A percentile compares a stretch with the other conserved stretches of the same genome.
Evolutionary conservation across 2,113 vertebrate species (phyloP).

Genomic region (Silurus meridionalis): DNA sequence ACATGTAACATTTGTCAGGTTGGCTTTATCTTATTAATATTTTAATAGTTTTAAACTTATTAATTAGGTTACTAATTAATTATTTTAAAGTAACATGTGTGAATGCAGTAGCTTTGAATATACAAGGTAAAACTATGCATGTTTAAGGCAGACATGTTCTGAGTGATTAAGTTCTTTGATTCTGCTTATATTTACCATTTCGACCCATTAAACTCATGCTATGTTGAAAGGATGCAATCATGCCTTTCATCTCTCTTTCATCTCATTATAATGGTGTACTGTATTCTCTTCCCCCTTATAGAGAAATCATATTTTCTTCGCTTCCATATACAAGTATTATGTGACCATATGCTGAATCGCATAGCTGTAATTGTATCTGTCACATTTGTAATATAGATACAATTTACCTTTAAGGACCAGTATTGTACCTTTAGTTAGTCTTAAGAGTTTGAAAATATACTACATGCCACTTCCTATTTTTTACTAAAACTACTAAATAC

Average conservation of each 20-base stretch:
- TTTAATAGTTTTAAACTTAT: no score
- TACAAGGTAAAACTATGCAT: not conserved
- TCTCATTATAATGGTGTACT: not conserved
- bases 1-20: constrained; percentile 1
- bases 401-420: not conserved
- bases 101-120: not conserved
- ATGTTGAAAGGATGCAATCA: not conserved
- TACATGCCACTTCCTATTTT: not conserved
- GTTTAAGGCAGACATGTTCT: not conserved
- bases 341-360: no score
- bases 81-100: not conserved
- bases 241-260: not conserved
- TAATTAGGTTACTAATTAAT: no score
- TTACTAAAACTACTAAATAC: not conserved
- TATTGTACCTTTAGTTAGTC: not conserved
- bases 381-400: not conserved
- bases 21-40: not conserved
- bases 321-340: no score
- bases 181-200: not conserved
- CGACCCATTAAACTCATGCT: not conserved
- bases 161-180: not conserved
- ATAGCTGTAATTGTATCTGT: no score
- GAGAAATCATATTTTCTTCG: not conserved
- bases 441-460: not conserved
- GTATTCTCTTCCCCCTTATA: not conserved